These are phyloP conservation scores for Eupelmus urozonus DNA, from an alignment of 2,888 invertebrate genomes.

Conservation along the genomic window DNA sequence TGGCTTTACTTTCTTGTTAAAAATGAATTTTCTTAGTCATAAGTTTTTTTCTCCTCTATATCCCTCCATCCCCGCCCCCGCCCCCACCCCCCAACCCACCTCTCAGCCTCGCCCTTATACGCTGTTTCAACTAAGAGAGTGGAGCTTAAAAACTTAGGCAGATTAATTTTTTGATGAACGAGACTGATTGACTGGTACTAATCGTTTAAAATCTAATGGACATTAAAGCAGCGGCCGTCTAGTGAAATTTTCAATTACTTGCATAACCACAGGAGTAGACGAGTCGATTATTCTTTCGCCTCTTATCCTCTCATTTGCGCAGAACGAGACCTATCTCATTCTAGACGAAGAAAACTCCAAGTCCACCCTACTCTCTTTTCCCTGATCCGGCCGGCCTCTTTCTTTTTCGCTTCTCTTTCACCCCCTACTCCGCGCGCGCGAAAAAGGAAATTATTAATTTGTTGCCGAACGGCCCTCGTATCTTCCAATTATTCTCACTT, in stretches of 20 bases:
- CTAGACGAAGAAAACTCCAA: slow-evolving; percentile 30
- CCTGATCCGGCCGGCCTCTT: neutral
- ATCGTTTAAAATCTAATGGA: slow-evolving; percentile 57
- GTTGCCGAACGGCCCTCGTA: slow-evolving; percentile 15
- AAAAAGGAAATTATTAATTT: slow-evolving; percentile 49
- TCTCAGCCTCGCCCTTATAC: neutral
- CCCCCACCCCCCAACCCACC: neutral
- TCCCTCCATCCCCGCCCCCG: neutral
- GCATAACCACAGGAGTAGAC: slow-evolving; percentile 39
- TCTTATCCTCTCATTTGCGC: slow-evolving; percentile 22
- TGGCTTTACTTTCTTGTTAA: slow-evolving; percentile 26
- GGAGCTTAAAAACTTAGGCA: slow-evolving; percentile 55
- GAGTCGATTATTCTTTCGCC: slow-evolving; percentile 57
- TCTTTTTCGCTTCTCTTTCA: slow-evolving; percentile 6
- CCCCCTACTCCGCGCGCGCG: neutral
- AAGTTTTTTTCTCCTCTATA: slow-evolving; percentile 31
- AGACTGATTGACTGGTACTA: slow-evolving; percentile 57
- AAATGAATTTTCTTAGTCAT: slow-evolving; percentile 52
- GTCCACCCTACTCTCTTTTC: slow-evolving; percentile 10
- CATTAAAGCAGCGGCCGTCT: slow-evolving; percentile 39
- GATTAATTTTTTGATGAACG: slow-evolving; percentile 53
- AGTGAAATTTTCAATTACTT: slow-evolving; percentile 55
- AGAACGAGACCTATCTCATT: slow-evolving; percentile 2
- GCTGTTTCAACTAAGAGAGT: neutral
- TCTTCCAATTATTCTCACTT: slow-evolving; percentile 33